Percentiles rank a stretch among this genome's conserved stretches.
Conservation (phyloP, 2,888 invertebrate species). For the Hecatera dysodea region DNA sequence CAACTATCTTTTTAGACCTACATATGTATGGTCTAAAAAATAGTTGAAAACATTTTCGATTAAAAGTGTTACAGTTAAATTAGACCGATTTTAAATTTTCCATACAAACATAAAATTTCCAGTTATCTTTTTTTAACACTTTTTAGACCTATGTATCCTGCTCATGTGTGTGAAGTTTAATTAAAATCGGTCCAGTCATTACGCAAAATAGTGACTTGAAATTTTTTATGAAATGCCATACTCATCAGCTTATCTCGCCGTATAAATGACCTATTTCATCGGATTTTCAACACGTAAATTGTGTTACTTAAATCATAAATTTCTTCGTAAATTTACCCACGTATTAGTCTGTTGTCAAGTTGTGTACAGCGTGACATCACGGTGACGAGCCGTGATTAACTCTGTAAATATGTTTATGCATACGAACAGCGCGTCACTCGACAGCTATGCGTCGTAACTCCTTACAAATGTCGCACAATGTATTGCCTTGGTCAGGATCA, state of each 20-base stretch:
- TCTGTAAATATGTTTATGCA: conserved; percentile 59
- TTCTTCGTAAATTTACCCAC: conserved; percentile 20
- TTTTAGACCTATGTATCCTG: too few species aligned
- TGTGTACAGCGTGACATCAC: conserved; percentile 64
- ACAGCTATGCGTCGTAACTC: conserved; percentile 43
- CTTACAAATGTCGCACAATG: conserved; percentile 33
- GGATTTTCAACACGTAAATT: background rate
- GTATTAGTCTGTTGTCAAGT: conserved; percentile 34
- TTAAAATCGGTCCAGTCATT: too few species aligned
- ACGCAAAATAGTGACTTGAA: too few species aligned
- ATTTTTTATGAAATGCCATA: too few species aligned
- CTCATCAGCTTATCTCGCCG: background rate
- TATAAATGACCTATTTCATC: background rate
- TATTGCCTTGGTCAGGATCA: conserved; percentile 56
- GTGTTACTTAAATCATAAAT: conserved; percentile 27
- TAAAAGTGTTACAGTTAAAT: too few species aligned
- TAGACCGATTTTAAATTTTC: too few species aligned
- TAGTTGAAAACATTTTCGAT: too few species aligned
- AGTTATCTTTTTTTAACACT: too few species aligned
- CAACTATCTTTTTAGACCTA: too few species aligned
- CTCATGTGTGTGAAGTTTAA: too few species aligned
- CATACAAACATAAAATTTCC: too few species aligned
- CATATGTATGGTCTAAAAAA: too few species aligned
- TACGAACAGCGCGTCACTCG: conserved; percentile 51
- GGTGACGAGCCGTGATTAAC: conserved; percentile 65